Evolutionary conservation across 2,113 vertebrate species (phyloP), one percentile per base, ranked within the genome.

Genomic region (Lynx canadensis): DNA sequence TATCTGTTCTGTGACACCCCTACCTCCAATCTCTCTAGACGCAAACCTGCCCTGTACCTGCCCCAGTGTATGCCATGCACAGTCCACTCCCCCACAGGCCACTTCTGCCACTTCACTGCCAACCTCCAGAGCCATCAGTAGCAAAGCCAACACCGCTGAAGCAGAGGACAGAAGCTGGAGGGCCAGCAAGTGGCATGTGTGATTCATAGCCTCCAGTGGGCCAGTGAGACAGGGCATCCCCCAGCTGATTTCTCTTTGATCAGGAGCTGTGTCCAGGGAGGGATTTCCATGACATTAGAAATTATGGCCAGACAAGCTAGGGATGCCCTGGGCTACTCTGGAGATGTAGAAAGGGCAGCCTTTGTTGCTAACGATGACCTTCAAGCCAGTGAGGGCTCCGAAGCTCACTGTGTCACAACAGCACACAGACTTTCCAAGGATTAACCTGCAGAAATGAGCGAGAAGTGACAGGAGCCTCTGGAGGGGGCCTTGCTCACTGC

Each of bases 351-450:
- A 90, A 94, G 87, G 94, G 73, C 86, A 19, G 78, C 1, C 2
- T 86, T 95, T 94, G 84, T 80, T 84, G 87, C 97, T 95, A 27
- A 60, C 11, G 18, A 27, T 97, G 94, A 93, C 97, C 84, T 80
- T 69, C 92, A 92, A 25, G 38, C 89, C 94, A 73, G 5, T 9
- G n/a, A 65, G 97, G 95, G 66, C 80, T 97, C 96, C 14, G 84
- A 91, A 69, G 68, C 55, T 82, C 79, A 92, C 71, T 7, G 6
- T n/a, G 52, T 97, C 93, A 8, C 50, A 14, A 12, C 14, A 89
- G 25, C 25, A 33, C 78, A 33, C 5, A 2, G 91, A 69, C 57
- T 92, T 38, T 52, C 4, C 12, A 13, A 92, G 82, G 68, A 31
- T 92, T 96, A 31, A 92, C 93, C 90, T 92, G 21, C n/a, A 86